A percentile compares a stretch with the other conserved stretches of the same genome.
Evolutionary conservation across 2,113 vertebrate species (phyloP).

Genomic region (Opisthocomus hoazin): DNA sequence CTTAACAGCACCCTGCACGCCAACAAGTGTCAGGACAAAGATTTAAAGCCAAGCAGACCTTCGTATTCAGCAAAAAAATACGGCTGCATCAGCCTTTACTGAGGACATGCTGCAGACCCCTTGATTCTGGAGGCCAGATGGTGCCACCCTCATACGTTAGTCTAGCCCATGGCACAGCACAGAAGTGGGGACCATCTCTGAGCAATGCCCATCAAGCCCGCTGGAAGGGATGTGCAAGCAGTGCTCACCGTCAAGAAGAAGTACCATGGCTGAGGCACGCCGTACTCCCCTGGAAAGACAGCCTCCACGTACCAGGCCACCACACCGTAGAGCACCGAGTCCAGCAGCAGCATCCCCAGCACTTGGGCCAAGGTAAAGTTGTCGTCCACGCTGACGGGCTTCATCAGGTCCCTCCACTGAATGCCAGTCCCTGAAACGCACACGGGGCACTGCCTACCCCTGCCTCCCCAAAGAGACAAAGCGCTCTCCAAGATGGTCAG

Average conservation of each 20-base stretch:
- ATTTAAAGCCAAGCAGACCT: not conserved
- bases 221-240: not conserved
- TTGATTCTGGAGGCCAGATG: not conserved
- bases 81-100: not conserved
- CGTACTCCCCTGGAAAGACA: conserved; percentile 91
- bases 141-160: not conserved
- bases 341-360: conserved; percentile 87
- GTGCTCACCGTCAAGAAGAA: conserved; percentile 90
- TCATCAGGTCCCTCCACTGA: conserved; percentile 90
- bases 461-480: not conserved
- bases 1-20: not conserved
- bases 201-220: rapidly evolving
- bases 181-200: rapidly evolving
- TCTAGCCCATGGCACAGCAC: not conserved
- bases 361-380: conserved; percentile 91
- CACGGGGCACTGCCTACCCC: not conserved
- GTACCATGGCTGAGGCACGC: conserved; percentile 89
- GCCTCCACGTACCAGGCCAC: conserved; percentile 95
- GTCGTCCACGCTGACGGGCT: conserved; percentile 88
- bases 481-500: not conserved
- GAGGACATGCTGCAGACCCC: not conserved
- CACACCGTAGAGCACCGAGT: conserved; percentile 81
- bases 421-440: conserved; percentile 81
- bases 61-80: not conserved
- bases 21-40: not conserved